phyloP scores from a whole-genome alignment of 1,140 invertebrate species.

The Ladona fulva region DNA sequence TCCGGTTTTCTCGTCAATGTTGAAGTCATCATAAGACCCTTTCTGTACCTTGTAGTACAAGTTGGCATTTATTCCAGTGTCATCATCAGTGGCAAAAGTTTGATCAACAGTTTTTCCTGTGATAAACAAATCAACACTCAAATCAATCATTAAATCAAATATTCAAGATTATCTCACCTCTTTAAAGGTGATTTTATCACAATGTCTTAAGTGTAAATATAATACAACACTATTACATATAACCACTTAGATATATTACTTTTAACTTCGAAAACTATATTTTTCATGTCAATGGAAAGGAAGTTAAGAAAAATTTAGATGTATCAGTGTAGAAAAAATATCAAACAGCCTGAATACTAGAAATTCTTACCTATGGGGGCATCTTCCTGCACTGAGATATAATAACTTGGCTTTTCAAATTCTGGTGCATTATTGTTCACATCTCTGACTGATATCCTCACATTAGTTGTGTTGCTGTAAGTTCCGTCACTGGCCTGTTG shows the following conservation, averaged over 20 bases:
- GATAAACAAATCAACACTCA: slow-evolving; percentile 13
- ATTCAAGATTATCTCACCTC: background rate
- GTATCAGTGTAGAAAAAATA: too few relatives aligned
- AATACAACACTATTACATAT: background rate
- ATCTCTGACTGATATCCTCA: slow-evolving; percentile 70
- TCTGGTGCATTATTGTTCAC: slow-evolving; percentile 78
- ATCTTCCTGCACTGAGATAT: slow-evolving; percentile 64
- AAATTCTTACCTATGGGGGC: slow-evolving; percentile 50
- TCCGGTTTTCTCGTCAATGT: slow-evolving; percentile 63
- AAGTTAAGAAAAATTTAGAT: too few relatives aligned
- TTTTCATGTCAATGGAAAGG: too few relatives aligned
- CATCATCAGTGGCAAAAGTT: slow-evolving; percentile 66
- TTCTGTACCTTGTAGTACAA: slow-evolving; percentile 71
- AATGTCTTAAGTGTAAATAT: too few relatives aligned
- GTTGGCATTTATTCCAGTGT: slow-evolving; percentile 73
- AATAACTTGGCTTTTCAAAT: slow-evolving; percentile 65
- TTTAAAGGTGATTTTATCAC: too few relatives aligned
- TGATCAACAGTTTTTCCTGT: slow-evolving; percentile 58
- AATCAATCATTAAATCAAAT: background rate
- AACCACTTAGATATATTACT: background rate
- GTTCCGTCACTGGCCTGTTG: slow-evolving; percentile 67
- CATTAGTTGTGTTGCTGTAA: slow-evolving; percentile 55
- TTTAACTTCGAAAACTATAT: too few relatives aligned
- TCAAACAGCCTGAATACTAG: too few relatives aligned
- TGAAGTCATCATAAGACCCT: slow-evolving; percentile 77